Evolutionary conservation across 1,140 invertebrate genomes (phyloP).

Genomic region (Trinorchestia longiramus): DNA sequence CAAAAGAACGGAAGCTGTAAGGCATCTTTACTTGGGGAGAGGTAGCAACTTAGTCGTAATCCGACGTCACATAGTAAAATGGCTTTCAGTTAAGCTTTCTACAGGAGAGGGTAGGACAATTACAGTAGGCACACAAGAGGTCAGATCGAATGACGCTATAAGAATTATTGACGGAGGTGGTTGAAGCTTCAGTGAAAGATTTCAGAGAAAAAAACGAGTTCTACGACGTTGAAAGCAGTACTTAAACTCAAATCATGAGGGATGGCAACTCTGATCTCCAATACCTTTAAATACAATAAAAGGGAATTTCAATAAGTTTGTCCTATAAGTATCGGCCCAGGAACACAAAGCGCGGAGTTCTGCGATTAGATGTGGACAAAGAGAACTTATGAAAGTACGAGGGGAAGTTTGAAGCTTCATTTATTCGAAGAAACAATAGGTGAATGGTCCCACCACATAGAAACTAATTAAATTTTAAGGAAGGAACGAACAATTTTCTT

Average conservation of each 20-base stretch:
- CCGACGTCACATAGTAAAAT: not conserved
- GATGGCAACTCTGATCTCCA: not conserved
- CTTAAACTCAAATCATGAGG: not conserved
- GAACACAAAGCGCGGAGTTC: not conserved
- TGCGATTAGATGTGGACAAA: not conserved
- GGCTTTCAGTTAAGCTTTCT: not conserved
- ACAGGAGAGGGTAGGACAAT: not conserved
- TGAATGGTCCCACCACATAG: too few relatives aligned
- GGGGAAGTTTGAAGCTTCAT: not conserved
- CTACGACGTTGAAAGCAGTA: not conserved
- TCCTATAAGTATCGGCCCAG: not conserved
- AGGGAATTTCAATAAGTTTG: not conserved
- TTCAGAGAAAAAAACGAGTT: not conserved
- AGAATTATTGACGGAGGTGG: not conserved
- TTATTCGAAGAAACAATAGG: too few relatives aligned
- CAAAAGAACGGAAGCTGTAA: not conserved
- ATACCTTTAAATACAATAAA: not conserved
- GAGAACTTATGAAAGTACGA: not conserved
- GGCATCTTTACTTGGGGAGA: not conserved
- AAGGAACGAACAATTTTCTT: too few relatives aligned
- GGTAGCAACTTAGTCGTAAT: not conserved
- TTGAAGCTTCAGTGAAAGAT: not conserved
- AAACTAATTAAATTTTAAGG: too few relatives aligned
- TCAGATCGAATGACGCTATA: not conserved
- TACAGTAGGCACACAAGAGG: not conserved